These are phyloP conservation scores for Actias luna DNA, from an alignment of 2,888 invertebrate genomes.

Conservation along the genomic window DNA sequence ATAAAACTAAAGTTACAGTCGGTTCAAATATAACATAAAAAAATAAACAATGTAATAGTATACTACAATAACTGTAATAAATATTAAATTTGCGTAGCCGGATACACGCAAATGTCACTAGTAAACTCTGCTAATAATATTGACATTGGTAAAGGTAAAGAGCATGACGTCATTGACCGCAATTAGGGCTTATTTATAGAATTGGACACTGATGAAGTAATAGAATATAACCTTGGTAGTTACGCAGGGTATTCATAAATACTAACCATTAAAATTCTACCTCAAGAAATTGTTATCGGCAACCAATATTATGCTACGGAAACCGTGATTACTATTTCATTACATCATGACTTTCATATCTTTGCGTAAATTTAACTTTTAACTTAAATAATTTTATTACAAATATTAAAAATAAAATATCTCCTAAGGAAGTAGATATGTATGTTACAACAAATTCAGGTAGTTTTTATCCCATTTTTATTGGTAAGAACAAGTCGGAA, in stretches of 20 bases:
- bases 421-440: background rate
- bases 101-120: background rate
- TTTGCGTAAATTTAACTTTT: background rate
- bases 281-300: conserved; percentile 17
- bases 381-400: background rate
- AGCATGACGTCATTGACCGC: conserved; percentile 28
- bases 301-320: conserved; percentile 32
- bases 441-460: conserved; percentile 24
- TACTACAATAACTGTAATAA: background rate
- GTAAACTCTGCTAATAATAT: conserved; percentile 20
- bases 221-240: conserved; percentile 43
- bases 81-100: background rate
- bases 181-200: conserved; percentile 32
- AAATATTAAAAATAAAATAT: background rate
- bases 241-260: conserved; percentile 37
- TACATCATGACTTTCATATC: conserved; percentile 14
- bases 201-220: conserved; percentile 27
- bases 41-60: background rate
- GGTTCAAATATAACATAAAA: background rate
- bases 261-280: conserved; percentile 51
- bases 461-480: conserved; percentile 28
- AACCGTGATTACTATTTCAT: conserved; percentile 27
- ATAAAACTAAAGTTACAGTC: background rate
- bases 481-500: conserved; percentile 48
- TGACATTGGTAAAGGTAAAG: conserved; percentile 35